phyloP scores from a whole-genome alignment of 2,888 invertebrate genomes.

The Drosophila macrospina region DNA sequence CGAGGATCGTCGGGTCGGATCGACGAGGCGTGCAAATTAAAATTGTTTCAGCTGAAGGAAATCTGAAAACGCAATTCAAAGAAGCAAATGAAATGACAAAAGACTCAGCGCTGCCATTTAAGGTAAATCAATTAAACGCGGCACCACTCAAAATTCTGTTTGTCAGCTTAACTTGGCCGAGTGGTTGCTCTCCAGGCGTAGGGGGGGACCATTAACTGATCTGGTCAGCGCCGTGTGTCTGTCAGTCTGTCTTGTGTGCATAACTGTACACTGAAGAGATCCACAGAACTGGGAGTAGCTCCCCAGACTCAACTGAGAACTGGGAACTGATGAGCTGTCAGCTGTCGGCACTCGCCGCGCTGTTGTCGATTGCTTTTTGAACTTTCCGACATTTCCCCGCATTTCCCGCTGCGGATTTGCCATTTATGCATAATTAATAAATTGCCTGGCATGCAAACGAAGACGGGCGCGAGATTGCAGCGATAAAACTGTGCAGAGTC shows the following conservation, averaged over 20 bases:
- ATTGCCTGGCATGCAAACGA: conserved; percentile 65
- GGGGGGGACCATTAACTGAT: conserved; percentile 41
- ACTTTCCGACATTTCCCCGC: conserved; percentile 55
- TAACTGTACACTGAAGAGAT: conserved; percentile 55
- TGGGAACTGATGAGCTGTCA: conserved; percentile 38
- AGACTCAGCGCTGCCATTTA: conserved; percentile 58
- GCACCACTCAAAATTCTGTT: conserved; percentile 53
- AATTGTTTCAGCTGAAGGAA: conserved; percentile 49
- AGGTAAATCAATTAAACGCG: conserved; percentile 69
- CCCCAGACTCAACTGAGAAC: conserved; percentile 15
- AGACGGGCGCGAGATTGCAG: conserved; percentile 56
- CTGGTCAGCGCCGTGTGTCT: conserved; percentile 40
- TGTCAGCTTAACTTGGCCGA: conserved; percentile 61
- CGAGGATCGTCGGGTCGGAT: conserved; percentile 13
- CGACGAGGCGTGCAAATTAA: conserved; percentile 44
- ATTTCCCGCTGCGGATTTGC: conserved; percentile 23
- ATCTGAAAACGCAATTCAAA: conserved; percentile 25
- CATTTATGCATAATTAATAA: conserved; percentile 80
- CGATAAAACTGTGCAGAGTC: conserved; percentile 51
- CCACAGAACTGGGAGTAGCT: conserved; percentile 14
- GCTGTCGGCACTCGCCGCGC: conserved; percentile 65
- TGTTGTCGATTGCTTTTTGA: conserved; percentile 70
- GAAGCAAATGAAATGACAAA: conserved; percentile 48
- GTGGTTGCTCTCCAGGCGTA: not conserved
- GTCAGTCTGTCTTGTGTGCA: conserved; percentile 40